Evolutionary conservation across 2,113 vertebrate genomes (phyloP), one percentile per base, ranked within the genome.

Genomic region (Sebastes fasciatus): DNA sequence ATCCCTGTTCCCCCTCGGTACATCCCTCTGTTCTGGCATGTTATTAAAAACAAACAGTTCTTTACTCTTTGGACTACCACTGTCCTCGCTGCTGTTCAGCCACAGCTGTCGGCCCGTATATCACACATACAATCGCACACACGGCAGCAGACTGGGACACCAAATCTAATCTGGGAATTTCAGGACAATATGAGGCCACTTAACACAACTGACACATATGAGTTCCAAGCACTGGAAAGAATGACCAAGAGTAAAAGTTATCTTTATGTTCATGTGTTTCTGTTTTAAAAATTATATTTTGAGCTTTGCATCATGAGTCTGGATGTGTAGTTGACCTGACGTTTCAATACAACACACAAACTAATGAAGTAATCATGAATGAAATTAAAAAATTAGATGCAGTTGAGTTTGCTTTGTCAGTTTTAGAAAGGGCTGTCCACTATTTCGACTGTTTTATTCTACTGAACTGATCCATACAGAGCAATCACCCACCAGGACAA

Each of bases 1-100:
- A 80, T 82, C 64, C 70, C 42, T 62, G 61, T 12, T 26, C 72
- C 77, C 78, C 74, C 63, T 81, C 74, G 51, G 62, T 52, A 74
- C 84, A 81, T 77, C 86, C 84, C 90, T 87, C 66, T 77, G 75
- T 79, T 84, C 71, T 74, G 85, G 52, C 61, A 76, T 58, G 81
- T 93, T 94, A 94, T 94, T 94, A 91, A 94, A 93, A 92, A 91
- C 93, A 91, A 93, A 93, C 91, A 93, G 64, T 76, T 75, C 80
- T 80, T 60, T 84, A 83, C 79, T 88, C 82, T 84, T 87, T 51
- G 55, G 86, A 87, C 64, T 34, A 58, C 19, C 60, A 3, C 17
- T 57, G 90, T 82, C 88, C 67, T 82, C 63, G 21, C 75, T 55
- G 63, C 69, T 52, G 62, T 51, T 71, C 66, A 43, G 19, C 43